These are phyloP conservation scores for Plutomurus gul DNA, from an alignment of 1,140 invertebrate species.

Conservation along the genomic window DNA sequence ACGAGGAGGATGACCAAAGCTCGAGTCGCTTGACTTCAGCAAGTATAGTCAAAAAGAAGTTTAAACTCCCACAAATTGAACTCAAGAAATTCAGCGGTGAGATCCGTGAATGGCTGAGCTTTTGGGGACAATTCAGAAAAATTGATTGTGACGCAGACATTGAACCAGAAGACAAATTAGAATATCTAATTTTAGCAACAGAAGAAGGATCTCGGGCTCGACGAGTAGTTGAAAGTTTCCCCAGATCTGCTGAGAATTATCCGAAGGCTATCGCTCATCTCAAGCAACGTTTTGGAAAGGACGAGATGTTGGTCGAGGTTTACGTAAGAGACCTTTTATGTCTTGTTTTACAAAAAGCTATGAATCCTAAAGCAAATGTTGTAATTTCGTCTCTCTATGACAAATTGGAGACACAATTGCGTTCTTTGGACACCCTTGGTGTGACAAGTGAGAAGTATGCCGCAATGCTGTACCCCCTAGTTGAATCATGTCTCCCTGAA, in stretches of 20 bases:
- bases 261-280: conserved; percentile 47
- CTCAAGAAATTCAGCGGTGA: conserved; percentile 54
- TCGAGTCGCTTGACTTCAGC: no score
- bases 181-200: conserved; percentile 38
- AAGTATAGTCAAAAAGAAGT: no score
- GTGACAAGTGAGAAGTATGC: conserved; percentile 57
- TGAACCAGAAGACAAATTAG: conserved; percentile 46
- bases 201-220: conserved; percentile 36
- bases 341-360: not conserved
- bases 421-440: conserved; percentile 56
- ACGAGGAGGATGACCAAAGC: no score
- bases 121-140: conserved; percentile 55
- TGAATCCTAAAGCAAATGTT: not conserved
- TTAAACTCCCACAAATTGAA: conserved; percentile 53
- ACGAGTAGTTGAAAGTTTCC: conserved; percentile 39
- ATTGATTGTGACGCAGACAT: conserved; percentile 54
- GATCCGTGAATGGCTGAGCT: conserved; percentile 55
- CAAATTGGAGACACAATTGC: conserved; percentile 50
- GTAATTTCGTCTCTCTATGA: conserved; percentile 48
- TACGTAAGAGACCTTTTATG: conserved; percentile 2
- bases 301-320: conserved; percentile 9
- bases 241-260: not conserved
- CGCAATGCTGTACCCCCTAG: conserved; percentile 56
- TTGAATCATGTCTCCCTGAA: conserved; percentile 55
- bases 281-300: conserved; percentile 42